Evolutionary conservation across 2,113 vertebrate genomes (phyloP), one percentile per base, ranked within the genome.

Genomic region (Oryzias melastigma): DNA sequence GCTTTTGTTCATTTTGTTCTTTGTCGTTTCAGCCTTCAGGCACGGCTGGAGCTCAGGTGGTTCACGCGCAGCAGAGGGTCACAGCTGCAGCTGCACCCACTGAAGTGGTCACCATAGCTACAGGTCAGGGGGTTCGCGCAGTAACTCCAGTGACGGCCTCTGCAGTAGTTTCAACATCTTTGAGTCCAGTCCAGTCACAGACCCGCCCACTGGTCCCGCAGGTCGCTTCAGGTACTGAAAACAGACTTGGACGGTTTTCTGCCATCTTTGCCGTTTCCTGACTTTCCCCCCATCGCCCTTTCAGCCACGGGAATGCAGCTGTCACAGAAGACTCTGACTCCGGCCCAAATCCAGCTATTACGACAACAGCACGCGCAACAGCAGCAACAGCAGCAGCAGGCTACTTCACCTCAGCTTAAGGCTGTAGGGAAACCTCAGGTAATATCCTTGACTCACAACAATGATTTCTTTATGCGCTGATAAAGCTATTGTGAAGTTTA

Each of bases 11-110:
- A 77, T 57, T 27, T 67, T 55, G 3, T 40, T 59, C 2, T 48
- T 27, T 64, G 8, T 61, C 35, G 52, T 17, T 45, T 14, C 79
- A 97, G 95, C 86, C 92, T 41, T 85, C 92, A 0, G 91, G 90
- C 44, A 91, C 91, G 25, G 71, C 89, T 66, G 71, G 82, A 74
- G 85, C 93, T 3, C 94, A 95, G 80, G 94, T 95, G 65, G 95
- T 95, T 3, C 97, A 98, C 18, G 75, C 93, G 7, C 97, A 96
- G 67, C 96, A 95, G 73, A 91, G 94, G 48, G 87, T 93, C 0
- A 73, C 92, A 0, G 77, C 93, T 0, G 73, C 93, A 0, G 75
- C 92, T 0, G 84, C 93, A 1, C 85, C 94, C 1, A 78, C 91
- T 0, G 95, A 96, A 41, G 90, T 96, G 64, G 94, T 96, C 25